These are phyloP conservation scores for Automeris io DNA, from an alignment of 2,888 invertebrate species.

Conservation along the genomic window DNA sequence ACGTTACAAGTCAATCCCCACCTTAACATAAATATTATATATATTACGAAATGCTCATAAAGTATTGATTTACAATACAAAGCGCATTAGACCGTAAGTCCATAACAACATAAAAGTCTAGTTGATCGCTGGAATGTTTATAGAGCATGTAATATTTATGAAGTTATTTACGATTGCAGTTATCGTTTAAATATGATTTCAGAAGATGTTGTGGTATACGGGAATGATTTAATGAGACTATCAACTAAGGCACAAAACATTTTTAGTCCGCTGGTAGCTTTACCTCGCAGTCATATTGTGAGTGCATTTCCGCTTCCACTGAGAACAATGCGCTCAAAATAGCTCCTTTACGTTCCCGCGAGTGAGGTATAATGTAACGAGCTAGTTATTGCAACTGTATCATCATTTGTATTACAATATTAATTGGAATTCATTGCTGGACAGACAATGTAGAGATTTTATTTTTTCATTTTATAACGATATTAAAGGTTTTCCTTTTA, in stretches of 20 bases:
- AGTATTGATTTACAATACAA: too few relatives aligned
- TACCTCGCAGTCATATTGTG: constrained; percentile 44
- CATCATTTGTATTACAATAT: constrained; percentile 25
- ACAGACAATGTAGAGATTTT: too few relatives aligned
- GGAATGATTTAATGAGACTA: constrained; percentile 3
- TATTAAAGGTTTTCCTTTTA: too few relatives aligned
- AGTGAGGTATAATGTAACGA: constrained; percentile 45
- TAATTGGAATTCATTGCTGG: constrained; percentile 10
- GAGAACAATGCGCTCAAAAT: constrained; percentile 45
- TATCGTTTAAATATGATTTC: too few relatives aligned
- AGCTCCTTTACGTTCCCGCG: constrained; percentile 31
- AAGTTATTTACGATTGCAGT: neutral
- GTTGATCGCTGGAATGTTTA: neutral
- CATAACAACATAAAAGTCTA: neutral
- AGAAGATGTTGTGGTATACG: too few relatives aligned
- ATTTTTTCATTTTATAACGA: too few relatives aligned
- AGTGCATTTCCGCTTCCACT: constrained; percentile 54
- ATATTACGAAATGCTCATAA: too few relatives aligned
- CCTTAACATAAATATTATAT: too few relatives aligned
- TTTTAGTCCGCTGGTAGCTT: constrained; percentile 30
- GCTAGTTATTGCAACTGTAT: constrained; percentile 28
- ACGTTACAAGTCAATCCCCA: too few relatives aligned
- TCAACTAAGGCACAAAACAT: constrained; percentile 24
- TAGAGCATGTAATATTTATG: neutral
- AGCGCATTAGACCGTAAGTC: too few relatives aligned